Percentiles rank a stretch among this genome's conserved stretches.
Conservation (phyloP, 1,140 invertebrate species). For the Asobara japonica region DNA sequence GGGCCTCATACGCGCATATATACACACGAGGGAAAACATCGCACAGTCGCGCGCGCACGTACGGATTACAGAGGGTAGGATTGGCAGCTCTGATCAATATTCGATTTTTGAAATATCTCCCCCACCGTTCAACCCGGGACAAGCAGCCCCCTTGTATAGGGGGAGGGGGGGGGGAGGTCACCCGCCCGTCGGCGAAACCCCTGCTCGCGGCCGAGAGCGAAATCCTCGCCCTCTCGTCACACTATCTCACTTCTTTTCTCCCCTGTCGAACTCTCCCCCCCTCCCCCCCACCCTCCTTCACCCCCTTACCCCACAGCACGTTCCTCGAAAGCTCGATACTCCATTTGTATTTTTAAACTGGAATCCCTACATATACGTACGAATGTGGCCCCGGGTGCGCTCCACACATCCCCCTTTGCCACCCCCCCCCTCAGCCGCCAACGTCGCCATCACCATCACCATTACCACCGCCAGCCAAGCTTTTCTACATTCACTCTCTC, state of each 20-base stretch:
- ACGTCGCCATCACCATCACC: constrained; percentile 61
- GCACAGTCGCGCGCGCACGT: constrained; percentile 49
- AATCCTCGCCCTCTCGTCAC: constrained; percentile 23
- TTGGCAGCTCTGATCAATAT: constrained; percentile 67
- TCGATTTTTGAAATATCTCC: constrained; percentile 67
- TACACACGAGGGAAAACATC: constrained; percentile 38
- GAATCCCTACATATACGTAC: constrained; percentile 60
- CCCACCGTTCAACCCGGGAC: constrained; percentile 42
- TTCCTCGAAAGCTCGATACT: constrained; percentile 65
- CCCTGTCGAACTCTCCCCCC: constrained; percentile 9
- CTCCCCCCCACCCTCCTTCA: constrained; percentile 34
- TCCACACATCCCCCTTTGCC: constrained; percentile 19
- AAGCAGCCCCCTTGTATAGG: constrained; percentile 20
- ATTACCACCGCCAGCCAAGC: constrained; percentile 56
- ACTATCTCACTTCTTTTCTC: constrained; percentile 22
- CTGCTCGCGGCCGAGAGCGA: not conserved
- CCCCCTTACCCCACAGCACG: constrained; percentile 44
- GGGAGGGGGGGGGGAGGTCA: not conserved
- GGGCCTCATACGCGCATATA: constrained; percentile 36
- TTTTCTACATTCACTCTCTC: constrained; percentile 5
- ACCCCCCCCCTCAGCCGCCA: constrained; percentile 20
- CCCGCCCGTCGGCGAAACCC: constrained; percentile 23
- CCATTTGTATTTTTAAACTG: constrained; percentile 67
- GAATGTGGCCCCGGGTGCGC: constrained; percentile 30
- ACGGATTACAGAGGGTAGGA: constrained; percentile 61